phyloP scores from a whole-genome alignment of 2,888 invertebrate genomes.

The Chymomyza procnemis region DNA sequence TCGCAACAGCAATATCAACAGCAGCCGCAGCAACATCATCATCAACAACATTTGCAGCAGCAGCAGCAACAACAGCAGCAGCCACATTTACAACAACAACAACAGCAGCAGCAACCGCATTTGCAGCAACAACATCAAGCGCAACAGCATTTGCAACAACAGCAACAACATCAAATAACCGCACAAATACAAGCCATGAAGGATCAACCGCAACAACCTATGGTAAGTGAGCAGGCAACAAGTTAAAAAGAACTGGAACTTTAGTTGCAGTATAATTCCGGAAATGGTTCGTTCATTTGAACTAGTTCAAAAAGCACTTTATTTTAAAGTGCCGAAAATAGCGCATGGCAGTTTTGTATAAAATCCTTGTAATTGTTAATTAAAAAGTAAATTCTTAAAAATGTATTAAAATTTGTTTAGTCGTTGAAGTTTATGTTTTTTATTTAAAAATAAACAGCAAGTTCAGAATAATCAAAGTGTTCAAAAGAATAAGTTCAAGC shows the following conservation, averaged over 20 bases:
- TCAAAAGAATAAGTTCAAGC: too few species aligned
- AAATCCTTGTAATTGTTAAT: too few species aligned
- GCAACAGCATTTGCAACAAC: constrained; percentile 60
- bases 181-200: constrained; percentile 79
- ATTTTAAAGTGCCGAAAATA: too few species aligned
- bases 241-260: neutral
- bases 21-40: constrained; percentile 41
- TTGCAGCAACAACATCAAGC: constrained; percentile 51
- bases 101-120: constrained; percentile 54
- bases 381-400: too few species aligned
- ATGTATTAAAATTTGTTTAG: too few species aligned
- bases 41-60: constrained; percentile 52
- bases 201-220: constrained; percentile 79
- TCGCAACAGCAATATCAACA: constrained; percentile 55
- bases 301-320: too few species aligned
- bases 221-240: constrained; percentile 74
- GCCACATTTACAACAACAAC: constrained; percentile 60
- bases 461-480: too few species aligned
- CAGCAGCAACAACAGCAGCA: constrained; percentile 58
- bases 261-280: neutral
- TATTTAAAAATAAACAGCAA: too few species aligned
- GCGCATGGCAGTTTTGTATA: too few species aligned
- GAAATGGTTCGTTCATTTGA: neutral
- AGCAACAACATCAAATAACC: constrained; percentile 77
- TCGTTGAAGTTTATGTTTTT: too few species aligned